Evolutionary conservation across 1,140 invertebrate genomes (phyloP).

Genomic region (Magallana angulata): DNA sequence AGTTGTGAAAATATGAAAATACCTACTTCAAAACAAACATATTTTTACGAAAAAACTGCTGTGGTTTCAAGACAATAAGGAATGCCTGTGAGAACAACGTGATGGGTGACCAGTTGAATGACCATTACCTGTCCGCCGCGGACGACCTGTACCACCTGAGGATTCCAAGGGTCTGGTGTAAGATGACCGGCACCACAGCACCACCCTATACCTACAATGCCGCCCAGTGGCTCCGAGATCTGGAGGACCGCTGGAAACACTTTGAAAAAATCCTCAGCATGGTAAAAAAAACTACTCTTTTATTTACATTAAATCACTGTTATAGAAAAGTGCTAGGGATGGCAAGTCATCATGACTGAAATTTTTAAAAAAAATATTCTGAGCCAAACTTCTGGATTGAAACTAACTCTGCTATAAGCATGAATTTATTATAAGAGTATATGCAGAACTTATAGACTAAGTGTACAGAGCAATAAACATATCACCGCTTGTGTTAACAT

Average conservation of each 20-base stretch:
- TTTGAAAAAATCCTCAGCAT: conserved; percentile 77
- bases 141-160: conserved; percentile 77
- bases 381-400: not conserved
- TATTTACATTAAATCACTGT: too few relatives aligned
- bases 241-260: conserved; percentile 74
- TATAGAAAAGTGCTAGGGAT: too few relatives aligned
- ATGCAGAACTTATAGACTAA: not conserved
- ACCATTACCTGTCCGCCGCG: conserved; percentile 73
- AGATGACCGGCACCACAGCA: conserved; percentile 72
- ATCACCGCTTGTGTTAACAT: too few relatives aligned
- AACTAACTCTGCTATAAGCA: too few relatives aligned
- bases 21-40: too few relatives aligned
- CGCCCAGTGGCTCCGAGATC: conserved; percentile 75
- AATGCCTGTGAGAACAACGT: conserved; percentile 73
- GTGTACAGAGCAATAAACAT: too few relatives aligned
- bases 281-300: conserved; percentile 55
- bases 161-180: conserved; percentile 76
- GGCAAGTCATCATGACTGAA: too few relatives aligned
- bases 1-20: too few relatives aligned
- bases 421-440: too few relatives aligned
- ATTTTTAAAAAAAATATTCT: not conserved
- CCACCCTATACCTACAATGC: conserved; percentile 73
- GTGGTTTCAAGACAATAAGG: conserved; percentile 72
- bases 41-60: too few relatives aligned
- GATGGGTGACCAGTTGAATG: conserved; percentile 75